A percentile compares a stretch with the other conserved stretches of the same genome.
phyloP scores from a whole-genome alignment of 2,888 invertebrate species.

The Microplitis deprimator region DNA sequence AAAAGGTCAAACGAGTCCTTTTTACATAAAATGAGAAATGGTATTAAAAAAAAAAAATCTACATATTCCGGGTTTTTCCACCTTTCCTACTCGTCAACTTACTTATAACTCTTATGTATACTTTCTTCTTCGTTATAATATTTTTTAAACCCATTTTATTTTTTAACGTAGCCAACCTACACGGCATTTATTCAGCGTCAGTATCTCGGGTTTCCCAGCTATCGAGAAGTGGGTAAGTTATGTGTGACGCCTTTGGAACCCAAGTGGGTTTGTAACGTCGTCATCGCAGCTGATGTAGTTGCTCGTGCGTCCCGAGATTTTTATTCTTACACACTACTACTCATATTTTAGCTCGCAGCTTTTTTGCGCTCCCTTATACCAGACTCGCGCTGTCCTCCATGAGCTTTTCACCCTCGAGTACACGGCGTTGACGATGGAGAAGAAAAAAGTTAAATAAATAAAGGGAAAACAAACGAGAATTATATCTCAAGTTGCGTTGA shows the following conservation, averaged over 20 bases:
- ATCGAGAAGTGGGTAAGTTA: neutral
- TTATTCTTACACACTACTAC: neutral
- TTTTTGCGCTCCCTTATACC: no score
- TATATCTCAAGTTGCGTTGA: no score
- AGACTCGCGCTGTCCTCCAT: no score
- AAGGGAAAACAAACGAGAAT: no score
- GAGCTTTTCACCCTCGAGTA: neutral
- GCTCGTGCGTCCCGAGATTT: neutral
- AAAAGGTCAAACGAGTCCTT: conserved; percentile 21
- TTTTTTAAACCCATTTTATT: neutral
- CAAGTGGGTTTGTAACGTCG: neutral
- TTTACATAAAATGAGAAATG: conserved; percentile 4
- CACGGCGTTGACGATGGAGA: neutral
- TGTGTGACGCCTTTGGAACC: neutral
- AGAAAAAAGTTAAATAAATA: no score
- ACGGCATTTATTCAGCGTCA: neutral
- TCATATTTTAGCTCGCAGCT: no score
- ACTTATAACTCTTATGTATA: conserved; percentile 21
- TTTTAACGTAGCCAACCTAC: neutral
- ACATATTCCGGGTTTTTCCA: conserved; percentile 13
- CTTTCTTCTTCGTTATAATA: neutral
- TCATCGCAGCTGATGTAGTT: neutral
- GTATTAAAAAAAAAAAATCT: conserved; percentile 33
- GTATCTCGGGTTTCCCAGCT: neutral
- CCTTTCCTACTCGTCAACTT: conserved; percentile 12